phyloP scores from a whole-genome alignment of 2,113 vertebrate species.

The Ochotona princeps region DNA sequence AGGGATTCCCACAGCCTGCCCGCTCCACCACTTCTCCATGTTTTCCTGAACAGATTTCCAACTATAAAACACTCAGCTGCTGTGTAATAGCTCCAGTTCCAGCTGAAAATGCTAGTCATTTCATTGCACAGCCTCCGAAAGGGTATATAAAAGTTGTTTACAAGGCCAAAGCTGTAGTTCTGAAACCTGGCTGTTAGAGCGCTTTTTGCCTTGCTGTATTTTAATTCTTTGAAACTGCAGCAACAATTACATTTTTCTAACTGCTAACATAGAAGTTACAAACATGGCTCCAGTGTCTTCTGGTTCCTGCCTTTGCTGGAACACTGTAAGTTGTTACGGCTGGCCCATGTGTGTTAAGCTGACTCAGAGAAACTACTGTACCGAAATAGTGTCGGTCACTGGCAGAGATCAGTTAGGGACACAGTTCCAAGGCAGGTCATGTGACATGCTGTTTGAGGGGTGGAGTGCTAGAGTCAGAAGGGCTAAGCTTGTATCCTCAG shows the following conservation, averaged over 20 bases:
- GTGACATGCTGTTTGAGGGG: background rate
- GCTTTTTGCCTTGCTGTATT: slow-evolving; percentile 64
- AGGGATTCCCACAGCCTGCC: background rate
- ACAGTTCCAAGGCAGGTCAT: background rate
- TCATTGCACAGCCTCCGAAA: slow-evolving; percentile 67
- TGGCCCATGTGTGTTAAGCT: slow-evolving; percentile 31
- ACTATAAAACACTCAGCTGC: slow-evolving; percentile 59
- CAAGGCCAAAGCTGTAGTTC: slow-evolving; percentile 52
- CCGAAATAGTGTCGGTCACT: slow-evolving; percentile 29
- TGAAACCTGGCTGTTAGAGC: slow-evolving; percentile 28
- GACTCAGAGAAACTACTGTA: background rate
- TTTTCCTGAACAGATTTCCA: slow-evolving; percentile 70
- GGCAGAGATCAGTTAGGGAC: background rate
- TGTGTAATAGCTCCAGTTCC: slow-evolving; percentile 47
- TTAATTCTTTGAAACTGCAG: slow-evolving; percentile 69
- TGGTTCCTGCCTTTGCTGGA: slow-evolving; percentile 51
- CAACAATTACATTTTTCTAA: slow-evolving; percentile 67
- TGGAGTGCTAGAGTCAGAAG: background rate
- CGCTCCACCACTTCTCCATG: slow-evolving; percentile 7
- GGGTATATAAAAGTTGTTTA: slow-evolving; percentile 76
- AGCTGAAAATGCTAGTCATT: slow-evolving; percentile 75
- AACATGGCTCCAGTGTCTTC: slow-evolving; percentile 49
- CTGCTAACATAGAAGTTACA: slow-evolving; percentile 59
- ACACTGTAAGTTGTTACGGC: slow-evolving; percentile 32
- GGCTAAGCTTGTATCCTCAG: background rate